phyloP scores from a whole-genome alignment of 2,113 vertebrate species.

The Apodemus sylvaticus region DNA sequence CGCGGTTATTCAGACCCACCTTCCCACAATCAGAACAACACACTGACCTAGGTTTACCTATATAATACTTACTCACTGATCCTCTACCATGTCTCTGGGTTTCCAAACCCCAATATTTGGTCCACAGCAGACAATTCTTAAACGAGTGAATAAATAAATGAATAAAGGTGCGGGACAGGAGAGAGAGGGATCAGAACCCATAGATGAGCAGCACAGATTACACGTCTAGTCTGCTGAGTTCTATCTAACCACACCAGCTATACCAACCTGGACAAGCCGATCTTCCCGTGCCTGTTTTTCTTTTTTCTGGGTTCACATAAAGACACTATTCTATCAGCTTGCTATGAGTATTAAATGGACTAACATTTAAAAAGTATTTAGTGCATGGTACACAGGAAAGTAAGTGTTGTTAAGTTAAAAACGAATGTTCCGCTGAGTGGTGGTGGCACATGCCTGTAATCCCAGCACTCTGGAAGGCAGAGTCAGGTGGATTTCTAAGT shows the following conservation, averaged over 20 bases:
- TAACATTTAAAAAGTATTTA: conserved; percentile 31
- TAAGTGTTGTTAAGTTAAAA: conserved; percentile 49
- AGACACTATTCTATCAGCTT: background rate
- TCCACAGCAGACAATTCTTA: background rate
- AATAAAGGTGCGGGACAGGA: background rate
- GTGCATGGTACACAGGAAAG: conserved; percentile 14
- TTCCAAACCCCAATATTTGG: background rate
- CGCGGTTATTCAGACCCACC: background rate
- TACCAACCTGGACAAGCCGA: background rate
- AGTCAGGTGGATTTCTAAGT: too few species aligned
- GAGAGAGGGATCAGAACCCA: background rate
- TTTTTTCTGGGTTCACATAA: background rate
- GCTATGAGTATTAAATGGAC: background rate
- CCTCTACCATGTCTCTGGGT: background rate
- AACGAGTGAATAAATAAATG: background rate
- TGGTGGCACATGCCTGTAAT: too few species aligned
- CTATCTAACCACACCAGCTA: background rate
- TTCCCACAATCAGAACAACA: background rate
- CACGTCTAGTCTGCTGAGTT: background rate
- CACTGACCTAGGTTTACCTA: background rate
- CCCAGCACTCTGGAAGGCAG: too few species aligned
- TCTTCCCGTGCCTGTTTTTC: conserved; percentile 1
- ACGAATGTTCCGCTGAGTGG: conserved; percentile 10
- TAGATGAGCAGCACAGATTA: background rate
- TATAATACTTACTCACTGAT: background rate